Conservation (phyloP, 2,797 vertebrate genomes). For the Danio albolineatus region DNA sequence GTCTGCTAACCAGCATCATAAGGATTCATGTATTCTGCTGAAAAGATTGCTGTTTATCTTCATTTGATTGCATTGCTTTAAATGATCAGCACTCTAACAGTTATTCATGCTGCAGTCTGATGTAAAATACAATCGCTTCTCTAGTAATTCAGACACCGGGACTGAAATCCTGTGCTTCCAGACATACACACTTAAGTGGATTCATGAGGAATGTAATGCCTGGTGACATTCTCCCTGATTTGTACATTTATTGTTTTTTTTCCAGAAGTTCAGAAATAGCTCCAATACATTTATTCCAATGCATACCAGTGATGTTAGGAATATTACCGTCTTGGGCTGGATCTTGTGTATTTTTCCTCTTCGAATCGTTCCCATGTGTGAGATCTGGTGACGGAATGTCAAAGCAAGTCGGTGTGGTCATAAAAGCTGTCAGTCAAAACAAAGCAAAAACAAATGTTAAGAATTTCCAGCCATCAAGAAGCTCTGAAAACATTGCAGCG, state of each 20-base stretch:
- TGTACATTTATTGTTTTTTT: neutral
- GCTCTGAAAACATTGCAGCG: neutral
- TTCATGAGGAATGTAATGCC: constrained; percentile 10
- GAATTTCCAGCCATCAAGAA: neutral
- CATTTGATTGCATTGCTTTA: neutral
- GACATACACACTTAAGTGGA: neutral
- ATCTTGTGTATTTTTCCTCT: constrained; percentile 6
- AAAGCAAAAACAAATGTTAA: neutral
- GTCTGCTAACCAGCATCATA: neutral
- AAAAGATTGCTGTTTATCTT: neutral
- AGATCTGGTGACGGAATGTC: constrained; percentile 3
- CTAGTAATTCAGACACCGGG: neutral
- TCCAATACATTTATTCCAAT: neutral
- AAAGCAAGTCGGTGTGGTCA: constrained; percentile 11
- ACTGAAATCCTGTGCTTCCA: neutral
- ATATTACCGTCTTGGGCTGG: neutral
- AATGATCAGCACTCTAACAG: neutral
- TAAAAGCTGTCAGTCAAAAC: constrained; percentile 17
- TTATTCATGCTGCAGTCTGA: neutral
- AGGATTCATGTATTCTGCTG: neutral
- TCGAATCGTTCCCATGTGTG: neutral
- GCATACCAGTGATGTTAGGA: constrained; percentile 13
- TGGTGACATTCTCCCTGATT: neutral
- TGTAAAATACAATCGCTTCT: neutral
- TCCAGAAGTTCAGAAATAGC: neutral